A percentile compares a stretch with the other conserved stretches of the same genome.
Conservation (phyloP, 2,797 vertebrate genomes). For the Telmatherina bonti region DNA sequence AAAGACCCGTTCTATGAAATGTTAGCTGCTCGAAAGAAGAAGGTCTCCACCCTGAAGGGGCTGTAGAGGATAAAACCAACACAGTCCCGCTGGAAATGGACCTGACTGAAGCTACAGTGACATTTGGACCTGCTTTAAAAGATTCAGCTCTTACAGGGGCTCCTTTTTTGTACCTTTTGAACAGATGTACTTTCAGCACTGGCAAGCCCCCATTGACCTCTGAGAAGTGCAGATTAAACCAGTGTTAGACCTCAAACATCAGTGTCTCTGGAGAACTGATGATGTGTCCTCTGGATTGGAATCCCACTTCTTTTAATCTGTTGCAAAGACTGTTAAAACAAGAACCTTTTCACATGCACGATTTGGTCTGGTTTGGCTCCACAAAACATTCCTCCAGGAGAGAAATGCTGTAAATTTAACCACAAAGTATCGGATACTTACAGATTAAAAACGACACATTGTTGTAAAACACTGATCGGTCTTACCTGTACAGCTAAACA, state of each 20-base stretch:
- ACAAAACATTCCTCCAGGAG: slow-evolving; percentile 7
- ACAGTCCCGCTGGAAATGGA: slow-evolving; percentile 32
- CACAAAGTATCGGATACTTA: not conserved
- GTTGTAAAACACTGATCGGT: not conserved
- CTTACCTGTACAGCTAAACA: not conserved
- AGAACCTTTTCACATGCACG: not conserved
- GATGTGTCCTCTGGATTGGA: slow-evolving; percentile 9
- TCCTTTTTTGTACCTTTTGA: slow-evolving; percentile 6
- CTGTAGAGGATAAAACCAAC: slow-evolving; percentile 73
- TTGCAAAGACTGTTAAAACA: slow-evolving; percentile 23
- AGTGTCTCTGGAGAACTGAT: slow-evolving; percentile 14
- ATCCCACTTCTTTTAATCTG: slow-evolving; percentile 23
- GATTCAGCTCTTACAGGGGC: slow-evolving; percentile 15
- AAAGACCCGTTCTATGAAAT: slow-evolving; percentile 99
- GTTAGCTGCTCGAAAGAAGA: slow-evolving; percentile 97
- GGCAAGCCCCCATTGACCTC: slow-evolving; percentile 3
- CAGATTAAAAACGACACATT: not conserved
- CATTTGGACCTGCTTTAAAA: slow-evolving; percentile 28
- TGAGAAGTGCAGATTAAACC: slow-evolving; percentile 6
- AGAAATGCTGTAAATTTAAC: not conserved
- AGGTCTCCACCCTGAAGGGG: slow-evolving; percentile 92
- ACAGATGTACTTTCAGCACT: not conserved
- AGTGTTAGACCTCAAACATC: slow-evolving; percentile 10
- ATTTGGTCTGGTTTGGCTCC: slow-evolving; percentile 11
- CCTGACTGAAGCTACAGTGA: slow-evolving; percentile 21